Evolutionary conservation across 2,888 invertebrate genomes (phyloP).

Genomic region (Phyllotreta striolata): DNA sequence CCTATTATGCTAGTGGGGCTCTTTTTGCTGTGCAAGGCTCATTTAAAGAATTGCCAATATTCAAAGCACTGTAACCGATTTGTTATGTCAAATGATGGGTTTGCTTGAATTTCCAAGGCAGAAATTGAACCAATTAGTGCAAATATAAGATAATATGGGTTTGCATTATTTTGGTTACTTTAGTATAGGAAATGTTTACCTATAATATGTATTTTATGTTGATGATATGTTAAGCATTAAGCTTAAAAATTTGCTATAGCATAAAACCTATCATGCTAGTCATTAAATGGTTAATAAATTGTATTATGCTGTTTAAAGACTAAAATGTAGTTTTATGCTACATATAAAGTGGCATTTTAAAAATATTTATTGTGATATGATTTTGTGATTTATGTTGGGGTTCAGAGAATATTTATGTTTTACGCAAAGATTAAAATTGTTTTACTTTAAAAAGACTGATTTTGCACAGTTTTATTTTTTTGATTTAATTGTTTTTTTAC

Average conservation of each 20-base stretch:
- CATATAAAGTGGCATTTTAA: too few relatives aligned
- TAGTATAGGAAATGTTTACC: not conserved
- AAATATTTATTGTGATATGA: too few relatives aligned
- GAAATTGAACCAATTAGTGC: not conserved
- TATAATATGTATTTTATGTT: not conserved
- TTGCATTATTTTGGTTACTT: conserved; percentile 9
- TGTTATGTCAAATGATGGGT: conserved; percentile 39
- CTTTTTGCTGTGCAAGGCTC: conserved; percentile 64
- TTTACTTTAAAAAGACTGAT: conserved; percentile 17
- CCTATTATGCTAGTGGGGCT: conserved; percentile 67
- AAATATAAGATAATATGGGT: too few relatives aligned
- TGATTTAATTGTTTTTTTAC: not conserved
- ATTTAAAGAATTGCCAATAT: conserved; percentile 61
- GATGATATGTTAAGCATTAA: too few relatives aligned
- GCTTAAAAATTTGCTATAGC: too few relatives aligned
- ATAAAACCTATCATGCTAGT: not conserved
- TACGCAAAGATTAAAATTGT: not conserved
- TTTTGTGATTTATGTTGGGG: too few relatives aligned
- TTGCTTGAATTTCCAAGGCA: conserved; percentile 34
- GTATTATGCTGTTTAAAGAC: not conserved
- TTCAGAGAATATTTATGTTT: too few relatives aligned
- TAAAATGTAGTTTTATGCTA: conserved; percentile 10
- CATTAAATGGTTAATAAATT: too few relatives aligned
- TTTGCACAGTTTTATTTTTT: conserved; percentile 10
- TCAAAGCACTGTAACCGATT: conserved; percentile 48